These are phyloP conservation scores for Callipepla squamata DNA, from an alignment of 2,113 vertebrate species.

Conservation along the genomic window DNA sequence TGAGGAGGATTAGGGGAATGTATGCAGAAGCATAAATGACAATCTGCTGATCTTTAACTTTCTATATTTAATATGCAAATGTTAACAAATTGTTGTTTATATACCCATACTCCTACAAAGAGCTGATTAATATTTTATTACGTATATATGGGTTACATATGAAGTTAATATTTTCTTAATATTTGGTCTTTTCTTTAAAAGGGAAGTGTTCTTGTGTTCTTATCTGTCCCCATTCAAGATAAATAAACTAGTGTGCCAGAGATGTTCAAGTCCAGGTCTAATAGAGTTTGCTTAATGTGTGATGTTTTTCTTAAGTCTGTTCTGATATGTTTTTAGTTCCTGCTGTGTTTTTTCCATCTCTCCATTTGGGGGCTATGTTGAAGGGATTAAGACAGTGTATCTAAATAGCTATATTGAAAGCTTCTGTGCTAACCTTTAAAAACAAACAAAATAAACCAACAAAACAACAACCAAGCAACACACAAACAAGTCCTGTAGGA, in stretches of 20 bases:
- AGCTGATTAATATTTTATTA: not conserved
- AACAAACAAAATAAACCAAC: not conserved
- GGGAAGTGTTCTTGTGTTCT: not conserved
- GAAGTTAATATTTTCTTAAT: not conserved
- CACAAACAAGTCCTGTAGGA: not conserved
- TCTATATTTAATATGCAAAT: not conserved
- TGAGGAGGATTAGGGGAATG: not conserved
- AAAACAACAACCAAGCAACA: not conserved
- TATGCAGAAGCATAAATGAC: not conserved
- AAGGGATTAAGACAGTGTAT: not conserved
- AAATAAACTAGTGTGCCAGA: not conserved
- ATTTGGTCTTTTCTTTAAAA: not conserved
- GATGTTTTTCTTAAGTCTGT: not conserved
- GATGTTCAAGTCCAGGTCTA: not conserved
- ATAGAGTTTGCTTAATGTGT: not conserved
- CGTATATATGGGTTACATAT: not conserved
- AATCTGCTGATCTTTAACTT: not conserved
- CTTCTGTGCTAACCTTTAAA: not conserved
- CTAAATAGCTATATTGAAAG: not conserved
- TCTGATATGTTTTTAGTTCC: not conserved
- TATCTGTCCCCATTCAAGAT: not conserved
- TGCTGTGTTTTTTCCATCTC: not conserved
- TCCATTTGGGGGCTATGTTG: not conserved
- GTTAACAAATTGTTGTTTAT: not conserved
- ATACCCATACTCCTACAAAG: not conserved